These are phyloP conservation scores for Nasonia giraulti DNA, from an alignment of 1,140 invertebrate species.

Conservation along the genomic window DNA sequence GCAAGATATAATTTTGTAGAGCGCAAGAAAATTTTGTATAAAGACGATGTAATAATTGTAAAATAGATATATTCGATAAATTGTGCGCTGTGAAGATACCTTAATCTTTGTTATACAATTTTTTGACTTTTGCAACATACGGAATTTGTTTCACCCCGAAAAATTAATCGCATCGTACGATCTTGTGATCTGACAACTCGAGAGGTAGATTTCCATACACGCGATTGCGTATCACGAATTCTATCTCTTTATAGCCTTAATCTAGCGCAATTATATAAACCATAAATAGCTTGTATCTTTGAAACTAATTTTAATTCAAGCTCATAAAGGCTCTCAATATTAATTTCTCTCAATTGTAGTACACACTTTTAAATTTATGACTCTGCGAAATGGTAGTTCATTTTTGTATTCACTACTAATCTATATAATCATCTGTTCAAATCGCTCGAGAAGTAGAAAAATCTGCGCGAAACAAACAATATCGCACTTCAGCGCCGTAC, in stretches of 20 bases:
- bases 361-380: too few relatives aligned
- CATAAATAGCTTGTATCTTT: neutral
- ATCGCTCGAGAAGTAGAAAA: neutral
- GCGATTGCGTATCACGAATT: neutral
- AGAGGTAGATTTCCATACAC: neutral
- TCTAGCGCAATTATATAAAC: neutral
- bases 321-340: neutral
- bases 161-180: neutral
- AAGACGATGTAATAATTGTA: neutral
- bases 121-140: neutral
- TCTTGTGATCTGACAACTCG: neutral
- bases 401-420: too few relatives aligned
- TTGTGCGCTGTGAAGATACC: neutral
- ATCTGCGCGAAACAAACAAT: too few relatives aligned
- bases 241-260: neutral
- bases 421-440: too few relatives aligned
- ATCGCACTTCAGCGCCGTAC: too few relatives aligned
- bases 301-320: neutral
- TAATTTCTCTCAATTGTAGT: neutral
- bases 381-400: too few relatives aligned
- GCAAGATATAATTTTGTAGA: slow-evolving; percentile 9
- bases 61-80: neutral
- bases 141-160: neutral
- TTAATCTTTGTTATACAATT: neutral
- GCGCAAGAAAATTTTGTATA: neutral